Base-by-base conservation (phyloP, 2,113 vertebrate genomes). In the Saguinus midas region DNA sequence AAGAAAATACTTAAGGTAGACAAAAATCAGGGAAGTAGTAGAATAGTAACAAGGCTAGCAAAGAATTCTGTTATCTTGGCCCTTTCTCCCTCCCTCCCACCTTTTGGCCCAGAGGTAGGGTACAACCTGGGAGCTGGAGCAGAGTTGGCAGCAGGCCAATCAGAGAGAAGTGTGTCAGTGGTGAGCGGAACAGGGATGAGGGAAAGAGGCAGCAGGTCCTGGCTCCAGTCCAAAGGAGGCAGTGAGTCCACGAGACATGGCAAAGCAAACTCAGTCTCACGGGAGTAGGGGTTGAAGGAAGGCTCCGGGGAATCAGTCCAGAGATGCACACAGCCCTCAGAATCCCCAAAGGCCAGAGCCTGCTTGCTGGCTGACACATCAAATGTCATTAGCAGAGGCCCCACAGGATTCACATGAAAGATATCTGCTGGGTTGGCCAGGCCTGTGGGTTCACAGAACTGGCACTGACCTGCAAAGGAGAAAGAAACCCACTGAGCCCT, bases 401-500 rank as follows among this genome's bases (percentile, higher is more conserved):
- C 99, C 45, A 99, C 99, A 0, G 99, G 99, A 98, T 99, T 99
- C 35, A 99, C 99, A 37, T 99, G 99, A 95, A 99, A 99, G 97
- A 99, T 99, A 95, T 99, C 99, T 0, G 99, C 99, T 6, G 99
- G 98, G 80, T 98, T 99, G 97, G 99, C 99, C 10, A 99, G 98
- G 91, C 99, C 99, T 0, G 99, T 99, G 98, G 99, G 99, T 97
- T 99, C 99, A 1, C 99, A 99, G 98, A 99, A 99, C 98, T 99
- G 99, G 97, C 99, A 99, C 92, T 99, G 99, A 88, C 99, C 99
- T 99, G 96, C 76, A 32, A 52, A 61, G 55, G 37, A 27, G 43
- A 37, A 90, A 86, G 1, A 0, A 57, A 90, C 50, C 57, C 0
- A 0, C 0, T 1, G 17, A 29, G 73, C 88, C 45, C 85, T 10